These are phyloP conservation scores for Rutpela maculata DNA, from an alignment of 2,888 invertebrate genomes.

Conservation along the genomic window DNA sequence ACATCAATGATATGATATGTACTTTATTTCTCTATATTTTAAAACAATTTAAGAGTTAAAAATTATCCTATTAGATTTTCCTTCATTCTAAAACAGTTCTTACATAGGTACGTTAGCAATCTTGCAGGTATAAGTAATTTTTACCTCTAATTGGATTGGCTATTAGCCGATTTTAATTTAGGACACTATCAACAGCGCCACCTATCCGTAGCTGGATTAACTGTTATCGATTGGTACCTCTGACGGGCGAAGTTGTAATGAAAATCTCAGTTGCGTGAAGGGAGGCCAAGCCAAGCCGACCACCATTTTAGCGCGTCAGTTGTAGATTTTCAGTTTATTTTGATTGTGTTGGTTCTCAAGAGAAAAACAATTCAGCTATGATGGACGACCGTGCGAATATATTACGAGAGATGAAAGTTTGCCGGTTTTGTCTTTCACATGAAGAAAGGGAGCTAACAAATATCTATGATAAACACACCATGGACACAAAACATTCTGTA, in stretches of 20 bases:
- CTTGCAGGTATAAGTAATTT: too few relatives aligned
- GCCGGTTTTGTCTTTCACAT: slow-evolving; percentile 83
- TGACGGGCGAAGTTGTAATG: slow-evolving; percentile 49
- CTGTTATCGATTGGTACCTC: slow-evolving; percentile 55
- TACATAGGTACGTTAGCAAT: too few relatives aligned
- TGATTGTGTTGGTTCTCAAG: slow-evolving; percentile 19
- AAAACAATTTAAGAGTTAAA: too few relatives aligned
- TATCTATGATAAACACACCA: slow-evolving; percentile 80
- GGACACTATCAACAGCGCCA: slow-evolving; percentile 1
- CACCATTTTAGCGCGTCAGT: slow-evolving; percentile 67
- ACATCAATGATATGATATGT: too few relatives aligned
- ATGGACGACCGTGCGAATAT: slow-evolving; percentile 62
- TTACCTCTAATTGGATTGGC: too few relatives aligned
- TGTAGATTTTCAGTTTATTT: slow-evolving; percentile 57
- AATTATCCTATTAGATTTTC: too few relatives aligned
- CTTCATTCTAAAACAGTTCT: too few relatives aligned
- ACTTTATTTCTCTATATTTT: too few relatives aligned
- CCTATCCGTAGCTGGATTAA: slow-evolving; percentile 41
- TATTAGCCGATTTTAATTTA: too few relatives aligned
- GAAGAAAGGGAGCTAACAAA: slow-evolving; percentile 80
- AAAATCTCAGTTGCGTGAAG: slow-evolving; percentile 21
- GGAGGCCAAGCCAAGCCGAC: slow-evolving; percentile 66
- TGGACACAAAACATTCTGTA: slow-evolving; percentile 77
- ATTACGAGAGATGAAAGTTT: slow-evolving; percentile 80
- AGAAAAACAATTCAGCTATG: neutral